Evolutionary conservation across 2,888 invertebrate species (phyloP).

Genomic region (Fabriciana adippe): DNA sequence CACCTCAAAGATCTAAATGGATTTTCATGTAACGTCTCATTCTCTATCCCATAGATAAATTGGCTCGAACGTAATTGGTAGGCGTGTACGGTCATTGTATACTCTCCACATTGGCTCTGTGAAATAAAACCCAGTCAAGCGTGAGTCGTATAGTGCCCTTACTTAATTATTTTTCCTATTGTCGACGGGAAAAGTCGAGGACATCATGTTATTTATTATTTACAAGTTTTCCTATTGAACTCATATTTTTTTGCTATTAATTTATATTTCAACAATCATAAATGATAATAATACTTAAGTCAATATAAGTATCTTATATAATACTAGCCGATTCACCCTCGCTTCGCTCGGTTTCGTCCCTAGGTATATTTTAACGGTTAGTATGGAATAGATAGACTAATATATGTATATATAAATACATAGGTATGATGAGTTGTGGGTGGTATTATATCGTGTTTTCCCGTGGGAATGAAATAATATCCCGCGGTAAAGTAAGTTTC

Average conservation of each 20-base stretch:
- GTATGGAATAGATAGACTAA: too few relatives aligned
- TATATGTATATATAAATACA: too few relatives aligned
- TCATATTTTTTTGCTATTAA: not conserved
- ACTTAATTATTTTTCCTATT: conserved; percentile 20
- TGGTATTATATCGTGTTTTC: too few relatives aligned
- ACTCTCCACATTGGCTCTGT: conserved; percentile 12
- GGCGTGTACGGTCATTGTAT: conserved; percentile 32
- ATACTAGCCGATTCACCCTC: too few relatives aligned
- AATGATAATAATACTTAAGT: too few relatives aligned
- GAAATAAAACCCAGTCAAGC: conserved; percentile 33
- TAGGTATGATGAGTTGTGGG: too few relatives aligned
- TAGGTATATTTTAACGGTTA: too few relatives aligned
- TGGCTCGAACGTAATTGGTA: conserved; percentile 33
- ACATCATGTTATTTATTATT: conserved; percentile 2
- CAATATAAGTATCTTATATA: too few relatives aligned
- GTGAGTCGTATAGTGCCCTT: conserved; percentile 9
- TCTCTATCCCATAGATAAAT: conserved; percentile 26
- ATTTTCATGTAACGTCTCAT: conserved; percentile 17
- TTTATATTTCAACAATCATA: too few relatives aligned
- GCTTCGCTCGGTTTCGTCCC: too few relatives aligned
- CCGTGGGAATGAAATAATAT: too few relatives aligned
- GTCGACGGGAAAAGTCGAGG: conserved; percentile 5
- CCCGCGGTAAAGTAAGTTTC: too few relatives aligned
- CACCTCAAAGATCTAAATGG: not conserved
- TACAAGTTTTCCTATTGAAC: not conserved